Evolutionary conservation across 2,113 vertebrate genomes (phyloP).

Genomic region (Psilopsiagon aurifrons): DNA sequence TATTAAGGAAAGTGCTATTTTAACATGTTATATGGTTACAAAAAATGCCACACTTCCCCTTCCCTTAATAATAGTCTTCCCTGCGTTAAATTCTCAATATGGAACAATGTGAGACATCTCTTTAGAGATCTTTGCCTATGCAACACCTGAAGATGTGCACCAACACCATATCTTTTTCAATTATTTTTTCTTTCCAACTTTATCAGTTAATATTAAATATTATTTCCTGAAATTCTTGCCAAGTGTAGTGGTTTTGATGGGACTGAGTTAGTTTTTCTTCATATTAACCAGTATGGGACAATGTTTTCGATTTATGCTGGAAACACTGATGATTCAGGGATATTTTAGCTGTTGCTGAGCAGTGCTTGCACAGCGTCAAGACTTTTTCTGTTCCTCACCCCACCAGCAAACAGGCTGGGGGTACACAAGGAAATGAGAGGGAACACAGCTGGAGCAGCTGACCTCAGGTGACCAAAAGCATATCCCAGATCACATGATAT

Average conservation of each 20-base stretch:
- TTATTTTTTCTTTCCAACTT: background rate
- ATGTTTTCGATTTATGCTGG: background rate
- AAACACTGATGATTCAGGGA: background rate
- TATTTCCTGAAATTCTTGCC: background rate
- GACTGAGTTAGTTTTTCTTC: background rate
- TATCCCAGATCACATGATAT: background rate
- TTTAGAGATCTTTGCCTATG: background rate
- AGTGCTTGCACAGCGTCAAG: background rate
- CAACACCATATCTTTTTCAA: fast-evolving
- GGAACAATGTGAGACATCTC: background rate
- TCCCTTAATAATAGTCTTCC: background rate
- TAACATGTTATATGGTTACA: background rate
- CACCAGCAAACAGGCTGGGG: fast-evolving
- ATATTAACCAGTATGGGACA: background rate
- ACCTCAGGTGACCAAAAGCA: background rate
- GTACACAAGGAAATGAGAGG: fast-evolving
- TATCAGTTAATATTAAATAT: background rate
- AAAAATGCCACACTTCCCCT: background rate
- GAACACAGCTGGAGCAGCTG: no score
- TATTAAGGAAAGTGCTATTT: background rate
- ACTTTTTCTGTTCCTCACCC: background rate
- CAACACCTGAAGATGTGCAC: background rate
- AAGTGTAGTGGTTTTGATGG: background rate
- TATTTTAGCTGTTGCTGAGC: background rate
- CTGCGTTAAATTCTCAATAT: background rate